Evolutionary conservation across 1,140 invertebrate species (phyloP).

Genomic region (Neodiprion virginianus): DNA sequence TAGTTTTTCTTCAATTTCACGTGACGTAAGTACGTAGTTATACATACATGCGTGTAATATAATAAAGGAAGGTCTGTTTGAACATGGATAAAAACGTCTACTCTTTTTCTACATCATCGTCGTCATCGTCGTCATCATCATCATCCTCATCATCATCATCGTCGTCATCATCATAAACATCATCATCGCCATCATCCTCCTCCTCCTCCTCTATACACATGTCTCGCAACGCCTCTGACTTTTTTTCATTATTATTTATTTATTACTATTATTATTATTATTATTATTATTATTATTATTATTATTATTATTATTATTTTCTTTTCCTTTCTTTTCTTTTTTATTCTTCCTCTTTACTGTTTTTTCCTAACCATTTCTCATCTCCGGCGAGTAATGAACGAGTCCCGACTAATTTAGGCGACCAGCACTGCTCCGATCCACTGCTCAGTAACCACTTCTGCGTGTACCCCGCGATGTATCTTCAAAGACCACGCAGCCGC

Average conservation of each 20-base stretch:
- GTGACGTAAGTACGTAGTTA: no score
- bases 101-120: slow-evolving; percentile 54
- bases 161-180: slow-evolving; percentile 55
- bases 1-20: not conserved
- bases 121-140: slow-evolving; percentile 58
- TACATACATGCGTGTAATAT: no score
- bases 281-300: not conserved
- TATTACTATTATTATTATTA: not conserved
- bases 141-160: slow-evolving; percentile 55
- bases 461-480: slow-evolving; percentile 17
- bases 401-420: slow-evolving; percentile 3
- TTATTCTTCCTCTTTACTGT: slow-evolving; percentile 2
- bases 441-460: slow-evolving; percentile 4
- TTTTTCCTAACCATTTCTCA: slow-evolving; percentile 3
- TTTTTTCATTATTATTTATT: no score
- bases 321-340: slow-evolving; percentile 15
- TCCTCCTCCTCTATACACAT: slow-evolving; percentile 38
- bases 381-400: not conserved
- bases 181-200: slow-evolving; percentile 50
- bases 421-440: slow-evolving; percentile 11
- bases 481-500: slow-evolving; percentile 39
- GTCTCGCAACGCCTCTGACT: slow-evolving; percentile 28
- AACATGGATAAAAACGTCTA: slow-evolving; percentile 28
- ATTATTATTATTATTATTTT: not conserved
- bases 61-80: no score